Evolutionary conservation across 2,113 vertebrate species (phyloP).

Genomic region (Sylvilagus bachmani): DNA sequence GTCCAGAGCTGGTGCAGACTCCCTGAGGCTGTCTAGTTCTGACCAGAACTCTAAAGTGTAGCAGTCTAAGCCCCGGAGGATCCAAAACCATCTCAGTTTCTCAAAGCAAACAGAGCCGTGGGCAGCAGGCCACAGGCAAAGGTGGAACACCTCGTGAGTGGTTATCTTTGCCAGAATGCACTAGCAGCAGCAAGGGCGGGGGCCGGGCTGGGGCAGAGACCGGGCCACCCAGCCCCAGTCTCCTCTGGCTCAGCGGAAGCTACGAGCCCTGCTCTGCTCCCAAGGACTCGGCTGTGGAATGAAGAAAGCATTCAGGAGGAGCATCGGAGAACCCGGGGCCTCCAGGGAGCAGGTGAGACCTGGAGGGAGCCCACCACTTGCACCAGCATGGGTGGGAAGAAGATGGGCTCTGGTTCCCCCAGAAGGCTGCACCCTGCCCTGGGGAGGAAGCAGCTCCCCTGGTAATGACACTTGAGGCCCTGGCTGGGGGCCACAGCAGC

Average conservation of each 20-base stretch:
- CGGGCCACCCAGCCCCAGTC: neutral
- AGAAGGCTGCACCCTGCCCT: conserved; percentile 10
- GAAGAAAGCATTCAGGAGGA: neutral
- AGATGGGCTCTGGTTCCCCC: conserved; percentile 7
- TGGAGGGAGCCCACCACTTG: neutral
- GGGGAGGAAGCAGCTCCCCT: conserved; percentile 46
- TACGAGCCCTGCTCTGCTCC: neutral
- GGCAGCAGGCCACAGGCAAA: neutral
- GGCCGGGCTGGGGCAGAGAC: neutral
- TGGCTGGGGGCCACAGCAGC: conserved; percentile 70
- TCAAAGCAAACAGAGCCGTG: conserved; percentile 60
- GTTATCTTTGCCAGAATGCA: neutral
- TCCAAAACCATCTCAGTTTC: conserved; percentile 45
- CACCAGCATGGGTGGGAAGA: neutral
- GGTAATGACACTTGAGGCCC: conserved; percentile 64
- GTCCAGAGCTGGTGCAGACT: neutral
- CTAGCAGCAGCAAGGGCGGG: neutral
- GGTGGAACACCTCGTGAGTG: conserved; percentile 6
- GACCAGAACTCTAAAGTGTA: conserved; percentile 48
- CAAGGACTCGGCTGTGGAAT: neutral
- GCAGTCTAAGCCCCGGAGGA: neutral
- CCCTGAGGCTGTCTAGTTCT: conserved; percentile 37
- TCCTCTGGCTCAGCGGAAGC: neutral
- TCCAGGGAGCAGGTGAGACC: neutral
- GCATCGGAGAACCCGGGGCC: neutral